These are phyloP conservation scores for Eubucco bourcierii DNA, from an alignment of 2,113 vertebrate species.

Conservation along the genomic window DNA sequence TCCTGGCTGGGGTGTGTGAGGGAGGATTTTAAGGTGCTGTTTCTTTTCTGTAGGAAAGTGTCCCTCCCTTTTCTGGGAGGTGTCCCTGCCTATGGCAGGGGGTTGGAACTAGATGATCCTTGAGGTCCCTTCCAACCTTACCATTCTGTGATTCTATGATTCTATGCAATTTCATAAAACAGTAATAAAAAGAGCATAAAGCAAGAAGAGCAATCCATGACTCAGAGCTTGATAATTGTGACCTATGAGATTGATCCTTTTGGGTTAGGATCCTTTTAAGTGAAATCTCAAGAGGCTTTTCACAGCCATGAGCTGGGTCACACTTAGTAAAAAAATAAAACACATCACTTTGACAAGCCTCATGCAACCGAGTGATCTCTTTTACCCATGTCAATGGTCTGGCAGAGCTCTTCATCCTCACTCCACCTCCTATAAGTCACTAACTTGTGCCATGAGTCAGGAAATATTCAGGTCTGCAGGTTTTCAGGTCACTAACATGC, in stretches of 20 bases:
- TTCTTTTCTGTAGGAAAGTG: neutral
- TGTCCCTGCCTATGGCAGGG: no score
- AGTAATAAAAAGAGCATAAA: neutral
- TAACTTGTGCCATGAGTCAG: neutral
- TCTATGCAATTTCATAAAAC: neutral
- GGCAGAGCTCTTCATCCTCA: neutral
- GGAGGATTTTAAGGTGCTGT: neutral
- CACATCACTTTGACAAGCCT: neutral
- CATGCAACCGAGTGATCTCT: neutral
- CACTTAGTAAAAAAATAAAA: constrained; percentile 26
- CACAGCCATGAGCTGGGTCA: neutral
- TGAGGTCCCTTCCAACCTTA: no score
- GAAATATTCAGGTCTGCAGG: neutral
- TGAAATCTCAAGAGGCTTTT: neutral
- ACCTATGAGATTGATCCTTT: neutral
- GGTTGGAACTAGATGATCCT: no score
- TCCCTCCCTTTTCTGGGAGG: no score
- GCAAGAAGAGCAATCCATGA: neutral
- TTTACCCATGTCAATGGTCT: neutral
- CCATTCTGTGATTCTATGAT: no score
- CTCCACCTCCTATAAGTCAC: neutral
- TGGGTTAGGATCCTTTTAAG: neutral
- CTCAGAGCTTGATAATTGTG: neutral
- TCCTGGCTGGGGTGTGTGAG: neutral
- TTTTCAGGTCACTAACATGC: neutral